These are phyloP conservation scores for Distichodus sexfasciatus DNA, from an alignment of 2,797 vertebrate genomes.

Conservation along the genomic window DNA sequence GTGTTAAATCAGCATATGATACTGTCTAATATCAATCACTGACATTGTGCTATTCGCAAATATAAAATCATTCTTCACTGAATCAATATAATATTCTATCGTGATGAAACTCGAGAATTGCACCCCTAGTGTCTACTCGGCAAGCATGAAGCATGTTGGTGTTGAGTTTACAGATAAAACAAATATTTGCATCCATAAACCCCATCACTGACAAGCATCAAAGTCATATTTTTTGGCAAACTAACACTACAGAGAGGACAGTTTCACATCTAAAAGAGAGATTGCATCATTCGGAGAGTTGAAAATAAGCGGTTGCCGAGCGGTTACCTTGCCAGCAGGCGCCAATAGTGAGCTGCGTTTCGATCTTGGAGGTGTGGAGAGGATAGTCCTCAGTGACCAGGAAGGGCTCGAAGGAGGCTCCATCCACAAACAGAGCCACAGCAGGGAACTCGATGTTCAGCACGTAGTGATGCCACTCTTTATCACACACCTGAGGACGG, in stretches of 20 bases:
- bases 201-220: neutral
- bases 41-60: too few relatives aligned
- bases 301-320: neutral
- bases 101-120: too few relatives aligned
- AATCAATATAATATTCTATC: too few relatives aligned
- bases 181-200: neutral
- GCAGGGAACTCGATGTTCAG: conserved; percentile 87
- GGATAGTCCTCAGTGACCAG: conserved; percentile 95
- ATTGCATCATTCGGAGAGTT: conserved; percentile 10
- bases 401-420: conserved; percentile 88
- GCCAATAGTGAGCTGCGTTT: conserved; percentile 92
- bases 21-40: too few relatives aligned
- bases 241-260: neutral
- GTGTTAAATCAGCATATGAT: too few relatives aligned
- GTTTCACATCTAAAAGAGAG: conserved; percentile 11
- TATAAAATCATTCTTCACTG: too few relatives aligned
- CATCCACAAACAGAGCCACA: conserved; percentile 89
- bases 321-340: conserved; percentile 98
- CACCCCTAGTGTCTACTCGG: neutral
- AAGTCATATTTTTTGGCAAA: conserved; percentile 4
- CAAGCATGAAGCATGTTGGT: conserved; percentile 6
- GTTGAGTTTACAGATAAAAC: neutral
- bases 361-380: conserved; percentile 85
- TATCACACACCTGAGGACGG: conserved; percentile 90
- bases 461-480: conserved; percentile 98